Conservation (phyloP, 2,797 vertebrate genomes). For the Apogon hyalosoma region DNA sequence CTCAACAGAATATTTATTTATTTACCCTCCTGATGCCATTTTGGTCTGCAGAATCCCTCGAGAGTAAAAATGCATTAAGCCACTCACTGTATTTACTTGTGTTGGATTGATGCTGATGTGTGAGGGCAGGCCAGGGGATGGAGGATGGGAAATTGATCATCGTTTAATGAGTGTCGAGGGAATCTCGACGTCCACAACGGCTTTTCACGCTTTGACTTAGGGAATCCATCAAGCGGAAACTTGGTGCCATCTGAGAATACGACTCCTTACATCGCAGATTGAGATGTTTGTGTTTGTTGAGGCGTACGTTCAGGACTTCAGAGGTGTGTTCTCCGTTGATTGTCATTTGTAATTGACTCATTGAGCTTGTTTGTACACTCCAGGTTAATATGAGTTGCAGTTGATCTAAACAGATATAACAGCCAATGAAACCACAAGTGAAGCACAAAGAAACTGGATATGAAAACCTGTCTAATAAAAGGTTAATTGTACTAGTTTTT, state of each 20-base stretch:
- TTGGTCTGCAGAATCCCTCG: conserved; percentile 64
- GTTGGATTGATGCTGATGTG: conserved; percentile 79
- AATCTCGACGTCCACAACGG: conserved; percentile 76
- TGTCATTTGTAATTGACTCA: conserved; percentile 52
- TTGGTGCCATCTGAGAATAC: conserved; percentile 60
- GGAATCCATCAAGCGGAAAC: conserved; percentile 70
- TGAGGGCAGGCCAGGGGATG: conserved; percentile 67
- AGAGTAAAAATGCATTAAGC: conserved; percentile 80
- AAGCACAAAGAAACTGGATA: too few species aligned
- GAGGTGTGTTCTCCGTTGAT: conserved; percentile 40
- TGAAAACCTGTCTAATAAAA: too few species aligned
- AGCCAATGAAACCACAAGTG: neutral
- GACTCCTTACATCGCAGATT: conserved; percentile 64
- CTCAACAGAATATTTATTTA: conserved; percentile 65
- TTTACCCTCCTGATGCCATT: conserved; percentile 60
- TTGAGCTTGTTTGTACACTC: conserved; percentile 21
- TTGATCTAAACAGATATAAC: conserved; percentile 1
- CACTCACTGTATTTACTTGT: conserved; percentile 81
- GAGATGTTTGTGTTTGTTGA: conserved; percentile 49
- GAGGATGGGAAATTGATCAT: conserved; percentile 83
- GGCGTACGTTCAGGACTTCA: neutral
- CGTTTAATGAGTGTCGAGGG: conserved; percentile 78
- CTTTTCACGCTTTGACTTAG: conserved; percentile 73
- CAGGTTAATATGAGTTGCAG: conserved; percentile 3
- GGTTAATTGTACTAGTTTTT: too few species aligned